phyloP scores from a whole-genome alignment of 2,797 vertebrate genomes.

The Anomalospiza imberbis region DNA sequence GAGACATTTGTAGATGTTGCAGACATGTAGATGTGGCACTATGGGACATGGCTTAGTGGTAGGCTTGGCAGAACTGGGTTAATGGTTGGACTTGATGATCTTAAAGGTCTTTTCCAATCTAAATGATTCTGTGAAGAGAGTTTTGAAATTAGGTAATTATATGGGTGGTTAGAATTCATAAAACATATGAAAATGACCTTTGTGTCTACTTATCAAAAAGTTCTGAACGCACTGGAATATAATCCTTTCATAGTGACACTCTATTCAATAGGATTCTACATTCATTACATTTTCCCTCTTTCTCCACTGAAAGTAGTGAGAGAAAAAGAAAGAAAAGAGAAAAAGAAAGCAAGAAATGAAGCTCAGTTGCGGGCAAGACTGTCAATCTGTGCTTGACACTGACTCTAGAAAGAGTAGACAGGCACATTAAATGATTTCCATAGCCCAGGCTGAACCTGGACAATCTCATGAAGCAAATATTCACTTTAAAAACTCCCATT shows the following conservation, averaged over 20 bases:
- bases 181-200: slow-evolving; percentile 22
- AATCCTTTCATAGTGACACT: neutral
- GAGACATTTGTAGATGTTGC: neutral
- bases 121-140: neutral
- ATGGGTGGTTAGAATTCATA: slow-evolving; percentile 23
- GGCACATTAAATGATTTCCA: neutral
- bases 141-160: slow-evolving; percentile 17
- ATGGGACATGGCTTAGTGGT: neutral
- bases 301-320: neutral
- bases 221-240: neutral
- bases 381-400: neutral
- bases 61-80: neutral
- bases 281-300: neutral
- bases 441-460: neutral
- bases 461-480: neutral
- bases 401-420: neutral
- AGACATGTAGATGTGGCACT: neutral
- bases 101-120: neutral
- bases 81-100: neutral
- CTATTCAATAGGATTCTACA: neutral
- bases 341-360: neutral
- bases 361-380: neutral
- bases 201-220: neutral
- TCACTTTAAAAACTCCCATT: neutral
- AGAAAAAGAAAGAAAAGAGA: neutral